Base-by-base conservation (phyloP, 2,797 vertebrate species). In the Dallia pectoralis region DNA sequence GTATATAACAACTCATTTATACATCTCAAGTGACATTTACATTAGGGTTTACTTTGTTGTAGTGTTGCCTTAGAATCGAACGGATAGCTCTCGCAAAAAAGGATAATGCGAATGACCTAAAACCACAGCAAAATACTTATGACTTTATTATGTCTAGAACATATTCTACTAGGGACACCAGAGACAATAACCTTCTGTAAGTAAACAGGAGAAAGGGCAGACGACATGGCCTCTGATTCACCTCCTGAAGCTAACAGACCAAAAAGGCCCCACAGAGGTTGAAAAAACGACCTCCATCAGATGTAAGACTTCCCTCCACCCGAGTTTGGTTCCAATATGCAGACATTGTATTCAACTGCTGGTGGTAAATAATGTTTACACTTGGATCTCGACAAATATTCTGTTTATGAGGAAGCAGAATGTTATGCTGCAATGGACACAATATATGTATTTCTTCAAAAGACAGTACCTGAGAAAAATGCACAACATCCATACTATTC, bases 261-360 rank as follows among this genome's bases (percentile, higher is more conserved):
- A 32, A 4, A 75, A 53, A 70, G 32, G 68, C 76, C 62, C 75
- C 69, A 32, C 75, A 73, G 79, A 77, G 74, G 64, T 61, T 30
- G 64, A 81, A 56, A 71, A 25, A 59, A 67, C 22, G 62, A 73
- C 79, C 75, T 79, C 33, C 79, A 81, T 80, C 67, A 69, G 73
- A 73, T 4, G 4, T 59, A 80, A 40, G 65, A 33, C 53, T 59
- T 12, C 18, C 11, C 22, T 25, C 53, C 53, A 59, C n/a, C 22
- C 53, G 4, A 25, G 22, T 3, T n/a, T 59, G 18, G 53, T 12
- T 59, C 22, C 51, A 9, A 59, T 25, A 59, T 25, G 53, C 12
- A 27, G 53, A 59, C 11, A 25, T 59, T 25, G 22, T 22, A 9
- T 27, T 25, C 11, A 59, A 25, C 22, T 1, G 11, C 53, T 56